A percentile compares a stretch with the other conserved stretches of the same genome.
Evolutionary conservation across 35 echinoderm and acorn worm genomes (phyloP).

Genomic region (Ophioderma brevispina): DNA sequence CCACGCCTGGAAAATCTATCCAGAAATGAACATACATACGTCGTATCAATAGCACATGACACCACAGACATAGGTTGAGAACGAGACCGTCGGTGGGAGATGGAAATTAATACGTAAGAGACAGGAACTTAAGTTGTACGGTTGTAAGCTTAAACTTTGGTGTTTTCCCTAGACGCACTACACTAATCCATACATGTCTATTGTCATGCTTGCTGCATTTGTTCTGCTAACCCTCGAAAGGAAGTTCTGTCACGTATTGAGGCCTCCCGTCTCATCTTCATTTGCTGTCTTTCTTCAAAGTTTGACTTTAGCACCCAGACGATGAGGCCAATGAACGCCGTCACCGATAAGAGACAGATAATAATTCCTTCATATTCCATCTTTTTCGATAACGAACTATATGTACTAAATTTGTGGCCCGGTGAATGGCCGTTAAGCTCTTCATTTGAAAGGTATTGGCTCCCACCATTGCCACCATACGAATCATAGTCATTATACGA

Average conservation of each 20-base stretch:
- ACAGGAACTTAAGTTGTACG: no score
- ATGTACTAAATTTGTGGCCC: neutral
- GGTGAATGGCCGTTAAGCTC: neutral
- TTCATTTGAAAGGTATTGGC: neutral
- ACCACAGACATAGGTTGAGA: no score
- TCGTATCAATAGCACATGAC: no score
- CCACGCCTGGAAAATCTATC: no score
- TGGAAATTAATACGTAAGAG: no score
- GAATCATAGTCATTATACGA: neutral
- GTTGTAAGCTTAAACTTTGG: no score
- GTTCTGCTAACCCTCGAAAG: neutral
- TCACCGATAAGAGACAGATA: conserved; percentile 85
- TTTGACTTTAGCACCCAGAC: conserved; percentile 93
- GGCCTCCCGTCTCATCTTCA: conserved; percentile 84
- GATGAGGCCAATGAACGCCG: conserved; percentile 78
- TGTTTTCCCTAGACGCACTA: no score
- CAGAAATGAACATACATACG: no score
- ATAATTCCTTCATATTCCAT: conserved; percentile 61
- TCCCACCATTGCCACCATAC: neutral
- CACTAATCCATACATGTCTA: no score
- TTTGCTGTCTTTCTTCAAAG: conserved; percentile 89
- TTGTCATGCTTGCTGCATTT: neutral
- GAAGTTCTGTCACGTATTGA: conserved; percentile 74
- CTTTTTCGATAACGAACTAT: neutral
- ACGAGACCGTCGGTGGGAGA: no score